Percentiles rank a stretch among this genome's conserved stretches.
These are phyloP conservation scores for Nasalis larvatus DNA, from an alignment of 2,113 vertebrate genomes.

Conservation along the genomic window DNA sequence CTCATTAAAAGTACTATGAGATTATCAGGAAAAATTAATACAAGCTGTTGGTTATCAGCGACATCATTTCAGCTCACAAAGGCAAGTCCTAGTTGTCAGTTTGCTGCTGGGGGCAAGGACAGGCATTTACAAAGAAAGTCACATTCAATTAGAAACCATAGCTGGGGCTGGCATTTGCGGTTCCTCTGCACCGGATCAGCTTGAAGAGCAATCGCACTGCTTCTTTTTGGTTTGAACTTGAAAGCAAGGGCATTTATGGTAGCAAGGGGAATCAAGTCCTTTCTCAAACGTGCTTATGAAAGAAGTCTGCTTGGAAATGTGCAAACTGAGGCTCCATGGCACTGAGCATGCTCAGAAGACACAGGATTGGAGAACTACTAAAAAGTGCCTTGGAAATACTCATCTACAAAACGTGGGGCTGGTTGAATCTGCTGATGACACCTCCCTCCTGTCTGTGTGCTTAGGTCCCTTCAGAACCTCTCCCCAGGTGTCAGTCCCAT, in stretches of 20 bases:
- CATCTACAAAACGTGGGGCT: background rate
- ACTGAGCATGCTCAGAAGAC: background rate
- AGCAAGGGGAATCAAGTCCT: background rate
- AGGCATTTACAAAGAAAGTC: slow-evolving; percentile 64
- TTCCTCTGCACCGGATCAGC: background rate
- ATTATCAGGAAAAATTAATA: slow-evolving; percentile 75
- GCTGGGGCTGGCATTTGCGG: background rate
- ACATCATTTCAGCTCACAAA: slow-evolving; percentile 31
- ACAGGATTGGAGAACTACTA: background rate
- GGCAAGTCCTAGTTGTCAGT: slow-evolving; percentile 58
- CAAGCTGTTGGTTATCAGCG: slow-evolving; percentile 63
- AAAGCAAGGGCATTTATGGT: slow-evolving; percentile 44
- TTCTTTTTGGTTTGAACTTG: slow-evolving; percentile 27
- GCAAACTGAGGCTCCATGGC: background rate
- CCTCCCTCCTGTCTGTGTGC: too few relatives aligned
- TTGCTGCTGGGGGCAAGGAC: slow-evolving; percentile 74
- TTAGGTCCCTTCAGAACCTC: background rate
- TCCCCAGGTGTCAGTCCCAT: background rate
- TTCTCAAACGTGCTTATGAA: background rate
- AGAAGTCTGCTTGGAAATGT: background rate
- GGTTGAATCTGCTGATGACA: background rate
- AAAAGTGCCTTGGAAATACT: background rate
- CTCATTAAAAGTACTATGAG: slow-evolving; percentile 69
- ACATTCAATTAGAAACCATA: slow-evolving; percentile 71
- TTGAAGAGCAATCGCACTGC: background rate